A percentile compares a stretch with the other conserved stretches of the same genome.
Evolutionary conservation across 2,797 vertebrate genomes (phyloP).

Genomic region (Melanotaenia boesemani): DNA sequence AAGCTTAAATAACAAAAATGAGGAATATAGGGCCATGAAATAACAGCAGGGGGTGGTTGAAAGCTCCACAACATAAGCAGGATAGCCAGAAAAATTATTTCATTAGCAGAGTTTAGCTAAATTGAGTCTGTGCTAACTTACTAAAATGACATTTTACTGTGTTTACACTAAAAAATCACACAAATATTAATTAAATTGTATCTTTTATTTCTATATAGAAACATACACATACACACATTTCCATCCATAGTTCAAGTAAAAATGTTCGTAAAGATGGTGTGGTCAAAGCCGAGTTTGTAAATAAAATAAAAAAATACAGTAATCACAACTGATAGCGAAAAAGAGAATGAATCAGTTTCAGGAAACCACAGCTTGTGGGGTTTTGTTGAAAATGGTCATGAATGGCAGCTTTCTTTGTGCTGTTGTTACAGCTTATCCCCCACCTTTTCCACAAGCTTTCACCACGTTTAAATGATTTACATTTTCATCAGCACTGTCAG

Average conservation of each 20-base stretch:
- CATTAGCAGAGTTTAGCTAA: neutral
- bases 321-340: neutral
- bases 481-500: slow-evolving; percentile 67
- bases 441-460: slow-evolving; percentile 67
- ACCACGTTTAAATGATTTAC: slow-evolving; percentile 72
- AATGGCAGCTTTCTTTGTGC: slow-evolving; percentile 42
- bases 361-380: slow-evolving; percentile 3
- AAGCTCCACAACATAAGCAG: neutral
- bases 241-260: neutral
- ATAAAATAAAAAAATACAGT: neutral
- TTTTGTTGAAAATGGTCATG: slow-evolving; percentile 32
- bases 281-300: neutral
- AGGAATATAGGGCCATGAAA: too few species aligned
- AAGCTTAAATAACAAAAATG: too few species aligned
- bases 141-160: too few species aligned
- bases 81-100: neutral
- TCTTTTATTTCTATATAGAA: too few species aligned
- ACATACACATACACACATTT: neutral
- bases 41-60: neutral
- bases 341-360: slow-evolving; percentile 4
- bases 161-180: too few species aligned
- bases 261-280: neutral
- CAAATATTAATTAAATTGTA: too few species aligned
- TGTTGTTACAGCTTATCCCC: slow-evolving; percentile 46
- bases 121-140: neutral